phyloP scores from a whole-genome alignment of 2,888 invertebrate genomes.

The Eupithecia subfuscata region DNA sequence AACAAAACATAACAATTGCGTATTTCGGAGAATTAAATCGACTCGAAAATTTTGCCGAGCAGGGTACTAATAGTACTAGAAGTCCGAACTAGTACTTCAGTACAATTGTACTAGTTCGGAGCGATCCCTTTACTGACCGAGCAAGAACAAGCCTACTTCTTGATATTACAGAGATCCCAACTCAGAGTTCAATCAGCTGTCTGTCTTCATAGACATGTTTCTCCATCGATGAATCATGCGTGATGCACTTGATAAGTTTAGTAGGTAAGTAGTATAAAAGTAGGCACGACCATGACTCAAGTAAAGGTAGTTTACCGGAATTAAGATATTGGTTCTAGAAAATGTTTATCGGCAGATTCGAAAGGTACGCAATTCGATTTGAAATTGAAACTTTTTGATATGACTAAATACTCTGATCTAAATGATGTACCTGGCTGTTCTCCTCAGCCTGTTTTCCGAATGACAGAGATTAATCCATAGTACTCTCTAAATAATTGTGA shows the following conservation, averaged over 20 bases:
- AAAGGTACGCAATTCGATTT: neutral
- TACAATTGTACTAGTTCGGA: no score
- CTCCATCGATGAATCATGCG: neutral
- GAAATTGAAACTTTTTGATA: neutral
- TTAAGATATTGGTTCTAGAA: neutral
- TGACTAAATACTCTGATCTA: neutral
- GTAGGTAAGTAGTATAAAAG: neutral
- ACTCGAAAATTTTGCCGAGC: no score
- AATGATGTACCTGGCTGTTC: neutral
- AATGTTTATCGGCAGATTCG: neutral
- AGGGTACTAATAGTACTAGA: no score
- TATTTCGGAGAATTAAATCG: no score
- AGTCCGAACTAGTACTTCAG: no score
- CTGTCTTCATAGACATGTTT: neutral
- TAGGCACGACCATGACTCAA: conserved; percentile 1
- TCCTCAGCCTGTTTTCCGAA: neutral
- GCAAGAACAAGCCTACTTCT: no score
- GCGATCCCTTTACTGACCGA: no score
- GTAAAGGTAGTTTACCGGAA: neutral
- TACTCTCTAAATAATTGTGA: neutral
- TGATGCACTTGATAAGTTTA: neutral
- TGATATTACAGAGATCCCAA: neutral
- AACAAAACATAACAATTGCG: no score
- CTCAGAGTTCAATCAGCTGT: neutral
- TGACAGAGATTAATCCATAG: neutral